Conservation (phyloP, 2,797 vertebrate genomes). For the Sebastes hopkinsi region DNA sequence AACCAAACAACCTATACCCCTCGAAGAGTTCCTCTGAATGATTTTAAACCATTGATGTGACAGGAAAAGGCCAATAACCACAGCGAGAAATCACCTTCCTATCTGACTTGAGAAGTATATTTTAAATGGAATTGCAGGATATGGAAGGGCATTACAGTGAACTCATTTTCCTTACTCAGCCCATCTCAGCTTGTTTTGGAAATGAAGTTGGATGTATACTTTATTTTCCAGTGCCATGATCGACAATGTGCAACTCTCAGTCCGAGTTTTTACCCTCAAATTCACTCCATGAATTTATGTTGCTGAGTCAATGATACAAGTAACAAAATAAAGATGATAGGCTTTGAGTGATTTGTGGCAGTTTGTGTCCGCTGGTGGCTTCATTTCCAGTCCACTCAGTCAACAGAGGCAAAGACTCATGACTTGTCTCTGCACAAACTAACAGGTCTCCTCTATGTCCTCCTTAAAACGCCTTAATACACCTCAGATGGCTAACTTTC, state of each 20-base stretch:
- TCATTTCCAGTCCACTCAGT: neutral
- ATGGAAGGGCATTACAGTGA: neutral
- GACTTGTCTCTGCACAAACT: neutral
- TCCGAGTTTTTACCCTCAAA: neutral
- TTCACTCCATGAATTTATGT: neutral
- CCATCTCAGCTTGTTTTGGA: neutral
- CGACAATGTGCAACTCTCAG: neutral
- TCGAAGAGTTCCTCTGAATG: neutral
- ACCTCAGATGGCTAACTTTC: constrained; percentile 10
- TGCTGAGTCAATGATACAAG: neutral
- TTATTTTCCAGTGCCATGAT: neutral
- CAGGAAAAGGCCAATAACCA: neutral
- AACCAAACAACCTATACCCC: constrained; percentile 17
- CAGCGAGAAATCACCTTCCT: neutral
- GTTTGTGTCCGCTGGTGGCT: neutral
- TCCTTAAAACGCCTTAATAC: neutral
- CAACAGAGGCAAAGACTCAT: neutral
- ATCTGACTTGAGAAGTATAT: constrained; percentile 1
- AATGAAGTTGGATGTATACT: neutral
- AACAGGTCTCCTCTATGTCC: neutral
- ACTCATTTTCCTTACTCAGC: neutral
- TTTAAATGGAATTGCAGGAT: constrained; percentile 15
- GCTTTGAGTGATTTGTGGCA: neutral
- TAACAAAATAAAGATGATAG: neutral
- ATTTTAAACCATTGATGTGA: constrained; percentile 12